phyloP scores from a whole-genome alignment of 2,797 vertebrate genomes.

The Pseudomugil gertrudae region DNA sequence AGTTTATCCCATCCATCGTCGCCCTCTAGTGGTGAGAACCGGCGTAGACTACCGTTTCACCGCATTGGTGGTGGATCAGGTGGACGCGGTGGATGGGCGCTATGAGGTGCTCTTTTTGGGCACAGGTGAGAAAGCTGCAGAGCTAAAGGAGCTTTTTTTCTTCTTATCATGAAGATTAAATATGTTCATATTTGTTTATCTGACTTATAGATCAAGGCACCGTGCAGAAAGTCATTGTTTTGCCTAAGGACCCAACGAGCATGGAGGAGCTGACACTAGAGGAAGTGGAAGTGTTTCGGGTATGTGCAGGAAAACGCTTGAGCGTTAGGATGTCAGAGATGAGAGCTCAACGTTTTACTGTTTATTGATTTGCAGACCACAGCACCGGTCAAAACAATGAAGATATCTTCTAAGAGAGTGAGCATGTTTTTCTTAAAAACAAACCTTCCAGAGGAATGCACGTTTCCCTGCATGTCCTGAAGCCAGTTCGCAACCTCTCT shows the following conservation, averaged over 20 bases:
- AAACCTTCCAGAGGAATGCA: not conserved
- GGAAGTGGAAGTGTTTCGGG: constrained; percentile 88
- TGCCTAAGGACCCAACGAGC: constrained; percentile 83
- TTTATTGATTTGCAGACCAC: constrained; percentile 68
- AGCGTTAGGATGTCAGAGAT: not conserved
- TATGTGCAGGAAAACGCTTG: constrained; percentile 43
- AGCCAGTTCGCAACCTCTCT: constrained; percentile 1
- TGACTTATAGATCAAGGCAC: constrained; percentile 83
- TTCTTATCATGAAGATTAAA: not conserved
- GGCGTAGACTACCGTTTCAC: constrained; percentile 88
- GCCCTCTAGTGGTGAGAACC: constrained; percentile 87
- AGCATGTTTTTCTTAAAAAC: constrained; percentile 24
- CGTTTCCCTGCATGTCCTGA: constrained; percentile 1
- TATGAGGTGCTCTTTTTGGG: constrained; percentile 89
- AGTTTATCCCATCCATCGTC: constrained; percentile 85
- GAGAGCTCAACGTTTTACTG: not conserved
- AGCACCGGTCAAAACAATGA: constrained; percentile 84
- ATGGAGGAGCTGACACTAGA: constrained; percentile 87
- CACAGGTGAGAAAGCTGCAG: constrained; percentile 77
- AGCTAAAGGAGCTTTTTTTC: not conserved
- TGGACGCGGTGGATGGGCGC: constrained; percentile 87
- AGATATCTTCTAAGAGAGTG: constrained; percentile 87
- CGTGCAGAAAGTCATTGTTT: constrained; percentile 87
- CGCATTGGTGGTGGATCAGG: constrained; percentile 86
- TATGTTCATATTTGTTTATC: not conserved